Conservation (phyloP, 2,113 vertebrate genomes). For the Myanophis thanlyinensis region DNA sequence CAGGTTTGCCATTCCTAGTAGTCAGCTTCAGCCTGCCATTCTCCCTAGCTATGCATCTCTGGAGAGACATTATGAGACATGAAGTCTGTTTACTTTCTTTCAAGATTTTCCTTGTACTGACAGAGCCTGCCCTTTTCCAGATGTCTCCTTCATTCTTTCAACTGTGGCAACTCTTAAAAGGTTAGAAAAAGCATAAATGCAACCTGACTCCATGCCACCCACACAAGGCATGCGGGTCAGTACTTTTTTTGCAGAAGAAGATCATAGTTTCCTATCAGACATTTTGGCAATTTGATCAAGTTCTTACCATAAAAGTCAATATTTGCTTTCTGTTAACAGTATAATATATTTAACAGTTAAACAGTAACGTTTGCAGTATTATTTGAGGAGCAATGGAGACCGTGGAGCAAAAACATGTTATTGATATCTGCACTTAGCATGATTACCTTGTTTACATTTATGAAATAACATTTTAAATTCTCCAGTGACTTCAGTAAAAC, state of each 20-base stretch:
- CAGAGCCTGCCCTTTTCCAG: constrained; percentile 53
- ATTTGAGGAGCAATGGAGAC: constrained; percentile 39
- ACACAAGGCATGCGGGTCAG: constrained; percentile 52
- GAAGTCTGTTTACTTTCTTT: constrained; percentile 59
- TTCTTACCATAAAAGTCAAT: constrained; percentile 76
- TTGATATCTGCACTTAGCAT: constrained; percentile 63
- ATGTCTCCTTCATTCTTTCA: constrained; percentile 54
- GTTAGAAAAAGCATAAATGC: constrained; percentile 62
- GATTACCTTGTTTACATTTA: constrained; percentile 74
- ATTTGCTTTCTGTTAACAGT: constrained; percentile 78
- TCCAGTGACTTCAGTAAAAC: constrained; percentile 67
- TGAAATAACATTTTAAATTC: constrained; percentile 67
- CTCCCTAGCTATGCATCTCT: constrained; percentile 34
- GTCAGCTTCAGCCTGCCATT: constrained; percentile 44
- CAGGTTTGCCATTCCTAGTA: constrained; percentile 32
- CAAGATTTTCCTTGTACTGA: constrained; percentile 42
- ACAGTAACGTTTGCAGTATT: constrained; percentile 9
- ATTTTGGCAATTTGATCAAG: constrained; percentile 61
- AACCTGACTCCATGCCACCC: constrained; percentile 46
- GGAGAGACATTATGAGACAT: constrained; percentile 40
- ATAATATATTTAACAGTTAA: not conserved
- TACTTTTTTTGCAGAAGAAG: constrained; percentile 38
- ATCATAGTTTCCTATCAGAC: constrained; percentile 58
- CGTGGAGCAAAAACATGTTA: constrained; percentile 48
- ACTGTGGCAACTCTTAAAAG: constrained; percentile 50